Base-by-base conservation (phyloP, 1,140 invertebrate genomes). In the Lethocerus indicus region DNA sequence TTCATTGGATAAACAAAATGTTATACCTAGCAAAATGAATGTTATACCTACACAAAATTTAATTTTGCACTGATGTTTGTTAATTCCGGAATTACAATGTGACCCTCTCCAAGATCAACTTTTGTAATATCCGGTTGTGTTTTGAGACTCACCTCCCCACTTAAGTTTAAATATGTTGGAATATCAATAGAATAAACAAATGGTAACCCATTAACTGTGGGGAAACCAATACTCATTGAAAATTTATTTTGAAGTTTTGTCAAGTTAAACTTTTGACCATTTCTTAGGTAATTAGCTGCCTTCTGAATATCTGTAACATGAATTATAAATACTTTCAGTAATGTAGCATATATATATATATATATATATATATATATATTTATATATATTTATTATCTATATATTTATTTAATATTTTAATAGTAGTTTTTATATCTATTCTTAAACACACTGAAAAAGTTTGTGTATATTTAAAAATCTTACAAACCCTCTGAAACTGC, bases 191-290 rank as follows among this genome's bases (percentile, higher is more conserved):
- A 71, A 60, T 67, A 76, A 35, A 73, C 59, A 55, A 78, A 78
- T 24, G 77, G 78, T 42, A 81, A 64, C 59, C 79, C 79, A 49
- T 67, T 72, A 50, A 71, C 74, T 14, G 73, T 68, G 2, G 79
- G 77, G 65, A 79, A 76, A 61, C 72, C 71, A 1, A 79, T 57
- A 1, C 67, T 67, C 1, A 72, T 56, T 41, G 71, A 64, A 28
- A 69, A 67, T 14, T 64, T 57, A 41, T 69, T 71, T 2, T 63
- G 54, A 1, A 76, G 54, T 56, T 72, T 74, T 21, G 67, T 48
- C 59, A 70, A 69, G 55, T 73, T 67, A 29, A 69, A 61, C 42
- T 64, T 55, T 12, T 64, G 18, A 12, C 71, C 73, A 1, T 70
- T 56, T 21, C 54, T 58, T 1, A 74, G 51, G 2, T 59, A 45